Conservation (phyloP, 2,113 vertebrate species). For the Channa maculata region DNA sequence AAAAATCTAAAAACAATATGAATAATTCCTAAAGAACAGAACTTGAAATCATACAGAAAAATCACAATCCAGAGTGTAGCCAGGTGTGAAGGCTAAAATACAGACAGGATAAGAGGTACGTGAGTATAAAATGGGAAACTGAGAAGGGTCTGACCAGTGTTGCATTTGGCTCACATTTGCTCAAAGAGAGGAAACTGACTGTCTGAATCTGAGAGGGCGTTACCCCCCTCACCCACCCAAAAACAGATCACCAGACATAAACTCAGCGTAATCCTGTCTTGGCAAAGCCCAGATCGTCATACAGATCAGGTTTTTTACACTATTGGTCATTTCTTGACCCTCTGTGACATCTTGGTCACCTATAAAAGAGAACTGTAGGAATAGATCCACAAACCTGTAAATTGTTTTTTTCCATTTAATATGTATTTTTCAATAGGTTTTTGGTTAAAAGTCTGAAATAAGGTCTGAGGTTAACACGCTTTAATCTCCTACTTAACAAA, state of each 20-base stretch:
- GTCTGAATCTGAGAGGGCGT: conserved; percentile 37
- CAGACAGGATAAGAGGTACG: conserved; percentile 11
- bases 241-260: conserved; percentile 68
- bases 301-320: not conserved
- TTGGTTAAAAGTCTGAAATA: no score
- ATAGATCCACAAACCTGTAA: no score
- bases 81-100: conserved; percentile 23
- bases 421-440: no score
- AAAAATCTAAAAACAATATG: not conserved
- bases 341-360: no score
- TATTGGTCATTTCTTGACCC: no score
- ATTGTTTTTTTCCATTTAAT: no score
- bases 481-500: no score
- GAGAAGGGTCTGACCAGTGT: conserved; percentile 47
- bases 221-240: conserved; percentile 6
- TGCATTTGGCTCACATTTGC: conserved; percentile 51
- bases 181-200: conserved; percentile 49
- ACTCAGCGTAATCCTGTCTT: conserved; percentile 64
- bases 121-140: conserved; percentile 16
- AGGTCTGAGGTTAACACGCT: no score
- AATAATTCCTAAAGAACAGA: not conserved
- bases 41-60: conserved; percentile 1
- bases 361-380: no score
- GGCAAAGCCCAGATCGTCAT: conserved; percentile 28
- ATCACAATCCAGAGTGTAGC: not conserved